phyloP scores from a whole-genome alignment of 2,888 invertebrate species.

The Pandemis cinnamomeana region DNA sequence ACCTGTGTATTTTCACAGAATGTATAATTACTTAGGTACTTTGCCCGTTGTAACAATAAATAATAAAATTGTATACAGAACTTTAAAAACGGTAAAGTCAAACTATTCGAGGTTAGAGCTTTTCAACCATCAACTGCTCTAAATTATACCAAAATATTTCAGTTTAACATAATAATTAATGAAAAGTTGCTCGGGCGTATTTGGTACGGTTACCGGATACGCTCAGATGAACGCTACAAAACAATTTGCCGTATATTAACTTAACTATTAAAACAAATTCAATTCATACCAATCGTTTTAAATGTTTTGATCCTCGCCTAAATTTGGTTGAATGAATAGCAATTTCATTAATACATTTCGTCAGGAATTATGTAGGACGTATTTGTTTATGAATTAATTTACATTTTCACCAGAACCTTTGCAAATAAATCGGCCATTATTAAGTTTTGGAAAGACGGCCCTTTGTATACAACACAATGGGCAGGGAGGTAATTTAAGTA shows the following conservation, averaged over 20 bases:
- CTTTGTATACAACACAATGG: constrained; percentile 29
- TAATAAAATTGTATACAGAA: too few relatives aligned
- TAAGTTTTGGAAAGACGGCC: constrained; percentile 32
- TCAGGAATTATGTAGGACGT: constrained; percentile 38
- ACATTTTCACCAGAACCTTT: constrained; percentile 35
- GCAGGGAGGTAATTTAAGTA: constrained; percentile 18
- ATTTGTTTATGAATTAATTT: constrained; percentile 42
- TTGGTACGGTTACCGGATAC: neutral
- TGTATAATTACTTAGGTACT: too few relatives aligned
- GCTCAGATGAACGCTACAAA: neutral
- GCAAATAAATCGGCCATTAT: constrained; percentile 40
- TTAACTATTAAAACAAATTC: constrained; percentile 15
- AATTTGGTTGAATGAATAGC: constrained; percentile 33
- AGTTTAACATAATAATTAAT: constrained; percentile 6
- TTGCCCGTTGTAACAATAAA: too few relatives aligned
- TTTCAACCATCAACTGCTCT: neutral
- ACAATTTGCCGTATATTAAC: constrained; percentile 6
- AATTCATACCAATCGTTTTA: constrained; percentile 23
- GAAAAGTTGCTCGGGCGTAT: neutral
- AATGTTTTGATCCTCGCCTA: constrained; percentile 24
- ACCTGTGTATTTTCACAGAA: too few relatives aligned
- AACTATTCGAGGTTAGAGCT: neutral
- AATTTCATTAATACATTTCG: constrained; percentile 37
- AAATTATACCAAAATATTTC: neutral
- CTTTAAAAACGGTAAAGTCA: neutral